A percentile compares a stretch with the other conserved stretches of the same genome.
Conservation (phyloP, 2,797 vertebrate genomes). For the Pogonophryne albipinna region DNA sequence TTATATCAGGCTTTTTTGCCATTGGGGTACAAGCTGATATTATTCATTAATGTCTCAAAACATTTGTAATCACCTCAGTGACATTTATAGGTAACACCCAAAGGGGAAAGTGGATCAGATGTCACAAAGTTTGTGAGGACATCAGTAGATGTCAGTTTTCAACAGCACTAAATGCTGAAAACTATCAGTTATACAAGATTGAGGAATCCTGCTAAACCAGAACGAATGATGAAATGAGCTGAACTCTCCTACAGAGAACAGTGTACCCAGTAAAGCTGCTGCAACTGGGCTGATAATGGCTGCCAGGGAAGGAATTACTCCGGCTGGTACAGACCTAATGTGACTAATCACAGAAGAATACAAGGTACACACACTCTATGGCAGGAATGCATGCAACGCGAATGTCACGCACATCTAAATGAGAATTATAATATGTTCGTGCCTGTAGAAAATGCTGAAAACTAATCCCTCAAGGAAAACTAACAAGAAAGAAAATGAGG, state of each 20-base stretch:
- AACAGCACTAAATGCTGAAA: constrained; percentile 15
- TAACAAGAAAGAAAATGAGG: neutral
- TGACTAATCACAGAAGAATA: constrained; percentile 23
- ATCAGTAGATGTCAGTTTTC: constrained; percentile 19
- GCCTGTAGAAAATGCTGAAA: neutral
- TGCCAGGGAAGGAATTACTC: constrained; percentile 28
- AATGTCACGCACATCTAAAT: constrained; percentile 3
- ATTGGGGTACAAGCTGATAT: constrained; percentile 12
- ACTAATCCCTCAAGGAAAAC: neutral
- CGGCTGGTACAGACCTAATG: constrained; percentile 7
- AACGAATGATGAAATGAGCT: constrained; percentile 37
- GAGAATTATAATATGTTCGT: neutral
- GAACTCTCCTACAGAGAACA: constrained; percentile 13
- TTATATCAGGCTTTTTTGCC: constrained; percentile 15
- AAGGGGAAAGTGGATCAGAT: neutral
- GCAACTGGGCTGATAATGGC: constrained; percentile 29
- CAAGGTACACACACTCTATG: constrained; percentile 5
- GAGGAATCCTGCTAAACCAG: constrained; percentile 37
- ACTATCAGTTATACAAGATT: constrained; percentile 22
- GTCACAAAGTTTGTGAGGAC: neutral
- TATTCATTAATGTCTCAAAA: constrained; percentile 9
- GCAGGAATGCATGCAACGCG: neutral
- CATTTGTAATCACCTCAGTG: neutral
- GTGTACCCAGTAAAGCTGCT: constrained; percentile 4
- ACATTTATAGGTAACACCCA: constrained; percentile 31